These are phyloP conservation scores for Halocynthia roretzi DNA, from an alignment of 23 tunicate species.

Conservation along the genomic window DNA sequence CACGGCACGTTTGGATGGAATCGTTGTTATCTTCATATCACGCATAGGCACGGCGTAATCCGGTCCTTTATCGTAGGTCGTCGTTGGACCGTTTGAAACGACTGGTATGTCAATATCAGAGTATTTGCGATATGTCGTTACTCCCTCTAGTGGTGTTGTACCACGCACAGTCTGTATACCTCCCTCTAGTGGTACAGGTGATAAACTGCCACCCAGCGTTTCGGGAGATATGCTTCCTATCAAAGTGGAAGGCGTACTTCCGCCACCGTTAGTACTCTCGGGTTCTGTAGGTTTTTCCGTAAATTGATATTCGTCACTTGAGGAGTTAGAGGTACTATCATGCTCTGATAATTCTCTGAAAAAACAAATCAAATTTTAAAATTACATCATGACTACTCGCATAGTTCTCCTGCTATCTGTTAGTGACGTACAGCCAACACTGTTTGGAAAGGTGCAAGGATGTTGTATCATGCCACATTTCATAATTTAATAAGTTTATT, in stretches of 20 bases:
- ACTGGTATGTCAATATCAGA: conserved; percentile 2
- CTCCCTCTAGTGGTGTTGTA: background rate
- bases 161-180: background rate
- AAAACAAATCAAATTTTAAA: background rate
- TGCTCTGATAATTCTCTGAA: conserved; percentile 19
- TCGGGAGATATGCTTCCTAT: conserved; percentile 13
- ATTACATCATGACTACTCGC: background rate
- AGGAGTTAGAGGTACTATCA: conserved; percentile 4
- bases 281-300: background rate
- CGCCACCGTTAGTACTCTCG: background rate
- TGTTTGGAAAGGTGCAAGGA: no score
- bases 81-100: background rate
- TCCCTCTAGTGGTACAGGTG: background rate
- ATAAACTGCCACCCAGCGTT: background rate
- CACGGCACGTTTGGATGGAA: conserved; percentile 31
- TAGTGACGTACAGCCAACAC: no score
- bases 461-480: no score
- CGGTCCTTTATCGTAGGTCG: conserved; percentile 31
- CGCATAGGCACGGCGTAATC: conserved; percentile 58
- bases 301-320: background rate
- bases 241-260: conserved; percentile 1
- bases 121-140: background rate
- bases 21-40: conserved; percentile 28
- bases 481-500: background rate
- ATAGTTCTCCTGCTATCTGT: no score